Evolutionary conservation across 2,797 vertebrate genomes (phyloP).

Genomic region (Capromys pilorides): DNA sequence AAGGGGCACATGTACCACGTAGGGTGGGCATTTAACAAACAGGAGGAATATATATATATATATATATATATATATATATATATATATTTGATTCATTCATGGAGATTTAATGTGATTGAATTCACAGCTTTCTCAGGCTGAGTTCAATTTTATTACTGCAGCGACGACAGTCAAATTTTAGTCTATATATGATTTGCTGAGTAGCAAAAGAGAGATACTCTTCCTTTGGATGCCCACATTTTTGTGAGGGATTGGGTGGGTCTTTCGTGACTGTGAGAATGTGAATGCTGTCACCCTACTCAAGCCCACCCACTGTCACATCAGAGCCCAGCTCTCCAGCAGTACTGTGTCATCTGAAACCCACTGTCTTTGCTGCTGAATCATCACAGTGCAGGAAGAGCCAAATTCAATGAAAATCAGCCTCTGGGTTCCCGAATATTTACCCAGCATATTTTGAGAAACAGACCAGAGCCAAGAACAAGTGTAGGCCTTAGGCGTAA

Average conservation of each 20-base stretch:
- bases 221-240: background rate
- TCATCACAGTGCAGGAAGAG: background rate
- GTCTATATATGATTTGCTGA: constrained; percentile 8
- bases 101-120: background rate
- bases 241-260: background rate
- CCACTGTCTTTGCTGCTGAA: background rate
- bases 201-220: background rate
- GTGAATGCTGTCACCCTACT: background rate
- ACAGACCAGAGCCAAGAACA: background rate
- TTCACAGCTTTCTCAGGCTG: background rate
- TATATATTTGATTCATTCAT: background rate
- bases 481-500: background rate
- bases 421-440: background rate
- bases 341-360: constrained; percentile 11
- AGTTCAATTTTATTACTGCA: background rate
- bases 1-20: background rate
- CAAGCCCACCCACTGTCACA: background rate
- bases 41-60: fast-evolving
- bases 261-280: background rate
- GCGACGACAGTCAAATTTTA: background rate
- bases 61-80: no score
- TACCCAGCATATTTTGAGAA: constrained; percentile 17
- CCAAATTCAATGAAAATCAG: background rate
- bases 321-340: fast-evolving
- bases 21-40: background rate